phyloP scores from a whole-genome alignment of 2,797 vertebrate genomes.

The Halcyon smyrnensis region DNA sequence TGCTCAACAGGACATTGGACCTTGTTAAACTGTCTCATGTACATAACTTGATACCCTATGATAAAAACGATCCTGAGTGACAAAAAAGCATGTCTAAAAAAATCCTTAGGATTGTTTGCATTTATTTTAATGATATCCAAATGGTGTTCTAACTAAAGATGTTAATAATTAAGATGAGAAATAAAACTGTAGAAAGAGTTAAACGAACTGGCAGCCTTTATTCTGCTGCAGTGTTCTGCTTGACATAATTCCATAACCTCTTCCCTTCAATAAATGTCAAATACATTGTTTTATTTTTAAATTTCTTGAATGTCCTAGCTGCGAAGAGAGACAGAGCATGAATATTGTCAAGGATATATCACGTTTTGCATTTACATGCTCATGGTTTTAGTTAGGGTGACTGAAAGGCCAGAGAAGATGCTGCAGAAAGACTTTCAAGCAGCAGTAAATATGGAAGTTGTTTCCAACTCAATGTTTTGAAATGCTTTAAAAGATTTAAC shows the following conservation, averaged over 20 bases:
- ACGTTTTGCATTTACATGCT: constrained; percentile 9
- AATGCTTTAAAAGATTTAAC: not conserved
- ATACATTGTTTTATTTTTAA: not conserved
- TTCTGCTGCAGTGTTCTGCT: not conserved
- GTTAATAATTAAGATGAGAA: constrained; percentile 9
- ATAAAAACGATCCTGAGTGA: not conserved
- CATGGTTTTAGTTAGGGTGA: not conserved
- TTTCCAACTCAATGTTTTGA: not conserved
- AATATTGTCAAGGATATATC: not conserved
- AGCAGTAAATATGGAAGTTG: not conserved
- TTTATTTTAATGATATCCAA: constrained; percentile 37
- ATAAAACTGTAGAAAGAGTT: constrained; percentile 14
- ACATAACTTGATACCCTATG: not conserved
- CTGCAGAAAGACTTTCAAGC: not conserved
- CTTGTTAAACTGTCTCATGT: not conserved
- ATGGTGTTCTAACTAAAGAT: constrained; percentile 17
- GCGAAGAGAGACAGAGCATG: constrained; percentile 41
- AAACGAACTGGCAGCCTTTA: constrained; percentile 15
- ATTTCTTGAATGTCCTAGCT: constrained; percentile 15
- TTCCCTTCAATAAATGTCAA: constrained; percentile 49
- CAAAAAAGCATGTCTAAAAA: not conserved
- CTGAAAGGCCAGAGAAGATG: constrained; percentile 8
- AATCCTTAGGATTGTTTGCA: not conserved
- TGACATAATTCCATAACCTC: constrained; percentile 18
- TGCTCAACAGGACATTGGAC: not conserved